Percentiles rank a stretch among this genome's conserved stretches.
These are phyloP conservation scores for Mastomys coucha DNA, from an alignment of 2,113 vertebrate genomes.

Conservation along the genomic window DNA sequence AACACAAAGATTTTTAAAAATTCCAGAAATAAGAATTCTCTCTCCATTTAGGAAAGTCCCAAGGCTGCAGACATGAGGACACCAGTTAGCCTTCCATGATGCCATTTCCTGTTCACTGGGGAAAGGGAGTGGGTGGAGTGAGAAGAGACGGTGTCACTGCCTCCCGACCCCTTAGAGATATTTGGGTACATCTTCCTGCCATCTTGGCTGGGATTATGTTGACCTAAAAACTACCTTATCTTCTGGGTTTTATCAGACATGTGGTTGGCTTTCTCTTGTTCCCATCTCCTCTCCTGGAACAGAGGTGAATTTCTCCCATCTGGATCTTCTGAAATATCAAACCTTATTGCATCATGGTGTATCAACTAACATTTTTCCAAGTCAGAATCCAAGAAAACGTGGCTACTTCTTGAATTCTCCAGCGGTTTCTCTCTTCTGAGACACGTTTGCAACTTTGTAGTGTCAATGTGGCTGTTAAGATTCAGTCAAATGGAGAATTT, in stretches of 20 bases:
- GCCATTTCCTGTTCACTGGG: slow-evolving; percentile 71
- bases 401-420: slow-evolving; percentile 68
- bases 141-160: slow-evolving; percentile 56
- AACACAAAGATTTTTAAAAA: slow-evolving; percentile 71
- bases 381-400: slow-evolving; percentile 64
- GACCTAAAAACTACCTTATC: slow-evolving; percentile 71
- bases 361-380: slow-evolving; percentile 75
- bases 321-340: slow-evolving; percentile 79
- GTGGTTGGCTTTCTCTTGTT: slow-evolving; percentile 50
- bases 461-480: slow-evolving; percentile 67
- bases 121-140: slow-evolving; percentile 63
- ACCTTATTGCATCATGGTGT: slow-evolving; percentile 59
- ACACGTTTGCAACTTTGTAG: background rate
- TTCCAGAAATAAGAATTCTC: slow-evolving; percentile 71
- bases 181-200: slow-evolving; percentile 68
- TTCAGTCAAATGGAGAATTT: slow-evolving; percentile 34
- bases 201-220: slow-evolving; percentile 67
- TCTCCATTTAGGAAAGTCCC: slow-evolving; percentile 68
- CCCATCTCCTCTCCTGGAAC: slow-evolving; percentile 72
- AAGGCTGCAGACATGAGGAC: slow-evolving; percentile 74
- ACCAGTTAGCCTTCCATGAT: slow-evolving; percentile 74
- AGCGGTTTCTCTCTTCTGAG: slow-evolving; percentile 64
- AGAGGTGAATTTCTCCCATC: slow-evolving; percentile 77
- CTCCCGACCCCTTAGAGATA: background rate
- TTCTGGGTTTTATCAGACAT: slow-evolving; percentile 52